Evolutionary conservation across 1,140 invertebrate genomes (phyloP).

Genomic region (Steinernema feltiae): DNA sequence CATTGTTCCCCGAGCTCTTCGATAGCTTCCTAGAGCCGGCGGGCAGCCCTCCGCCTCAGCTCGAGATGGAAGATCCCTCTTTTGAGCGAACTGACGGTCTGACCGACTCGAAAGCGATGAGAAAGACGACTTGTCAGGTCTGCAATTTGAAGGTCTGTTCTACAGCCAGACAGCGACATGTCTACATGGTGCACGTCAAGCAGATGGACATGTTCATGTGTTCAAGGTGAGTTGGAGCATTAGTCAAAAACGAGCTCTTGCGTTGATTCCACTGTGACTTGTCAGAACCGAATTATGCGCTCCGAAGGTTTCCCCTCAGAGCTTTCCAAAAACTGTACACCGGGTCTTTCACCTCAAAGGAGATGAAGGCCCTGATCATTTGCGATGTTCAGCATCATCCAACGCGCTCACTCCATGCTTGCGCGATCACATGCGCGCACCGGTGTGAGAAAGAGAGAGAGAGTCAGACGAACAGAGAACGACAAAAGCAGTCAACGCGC

Average conservation of each 20-base stretch:
- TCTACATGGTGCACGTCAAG: constrained; percentile 50
- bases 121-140: constrained; percentile 32
- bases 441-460: no score
- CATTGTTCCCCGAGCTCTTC: neutral
- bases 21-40: neutral
- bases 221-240: constrained; percentile 15
- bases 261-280: no score
- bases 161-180: constrained; percentile 45
- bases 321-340: no score
- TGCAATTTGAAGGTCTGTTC: constrained; percentile 41
- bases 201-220: constrained; percentile 36
- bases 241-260: constrained; percentile 38
- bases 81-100: constrained; percentile 21
- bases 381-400: no score
- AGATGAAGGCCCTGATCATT: no score
- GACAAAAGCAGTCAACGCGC: no score
- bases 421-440: no score
- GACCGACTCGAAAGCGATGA: constrained; percentile 26
- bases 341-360: no score
- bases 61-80: neutral
- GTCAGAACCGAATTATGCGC: no score
- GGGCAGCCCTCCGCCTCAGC: neutral
- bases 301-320: no score
- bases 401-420: no score
- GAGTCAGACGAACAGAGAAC: no score